phyloP scores from a whole-genome alignment of 2,888 invertebrate species.

The Eudasyphora cyanicolor region DNA sequence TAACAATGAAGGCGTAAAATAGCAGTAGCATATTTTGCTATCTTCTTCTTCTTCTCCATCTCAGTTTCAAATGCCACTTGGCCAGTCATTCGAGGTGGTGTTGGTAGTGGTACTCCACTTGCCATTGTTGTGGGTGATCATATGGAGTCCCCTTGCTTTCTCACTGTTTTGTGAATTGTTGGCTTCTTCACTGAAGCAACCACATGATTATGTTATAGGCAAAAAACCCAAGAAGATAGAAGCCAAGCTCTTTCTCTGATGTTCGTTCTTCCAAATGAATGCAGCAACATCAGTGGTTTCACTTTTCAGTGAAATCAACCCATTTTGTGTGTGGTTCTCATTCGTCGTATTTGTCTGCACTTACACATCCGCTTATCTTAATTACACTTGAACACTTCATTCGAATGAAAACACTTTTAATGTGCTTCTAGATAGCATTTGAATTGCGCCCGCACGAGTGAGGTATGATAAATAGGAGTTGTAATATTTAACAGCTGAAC shows the following conservation, averaged over 20 bases:
- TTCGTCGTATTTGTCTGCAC: neutral
- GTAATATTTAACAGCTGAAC: neutral
- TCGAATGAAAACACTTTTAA: constrained; percentile 25
- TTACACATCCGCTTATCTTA: constrained; percentile 45
- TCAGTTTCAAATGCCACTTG: neutral
- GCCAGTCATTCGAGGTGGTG: too few species aligned
- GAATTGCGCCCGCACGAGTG: neutral
- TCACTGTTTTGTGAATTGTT: too few species aligned
- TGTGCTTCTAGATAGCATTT: neutral
- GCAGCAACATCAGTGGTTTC: neutral
- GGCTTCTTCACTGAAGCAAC: neutral
- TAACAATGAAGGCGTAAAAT: constrained; percentile 15
- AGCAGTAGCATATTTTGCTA: neutral
- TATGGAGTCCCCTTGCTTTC: too few species aligned
- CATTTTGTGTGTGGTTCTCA: neutral
- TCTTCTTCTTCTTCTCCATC: neutral
- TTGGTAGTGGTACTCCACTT: neutral
- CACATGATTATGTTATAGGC: neutral
- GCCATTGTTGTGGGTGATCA: neutral
- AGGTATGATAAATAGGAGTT: neutral
- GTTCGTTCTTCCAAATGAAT: neutral
- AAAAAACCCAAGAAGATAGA: neutral
- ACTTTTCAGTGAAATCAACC: neutral
- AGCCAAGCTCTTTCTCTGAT: too few species aligned
- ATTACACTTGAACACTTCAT: constrained; percentile 42